Conservation (phyloP, 2,888 invertebrate genomes). For the Acleris literana region DNA sequence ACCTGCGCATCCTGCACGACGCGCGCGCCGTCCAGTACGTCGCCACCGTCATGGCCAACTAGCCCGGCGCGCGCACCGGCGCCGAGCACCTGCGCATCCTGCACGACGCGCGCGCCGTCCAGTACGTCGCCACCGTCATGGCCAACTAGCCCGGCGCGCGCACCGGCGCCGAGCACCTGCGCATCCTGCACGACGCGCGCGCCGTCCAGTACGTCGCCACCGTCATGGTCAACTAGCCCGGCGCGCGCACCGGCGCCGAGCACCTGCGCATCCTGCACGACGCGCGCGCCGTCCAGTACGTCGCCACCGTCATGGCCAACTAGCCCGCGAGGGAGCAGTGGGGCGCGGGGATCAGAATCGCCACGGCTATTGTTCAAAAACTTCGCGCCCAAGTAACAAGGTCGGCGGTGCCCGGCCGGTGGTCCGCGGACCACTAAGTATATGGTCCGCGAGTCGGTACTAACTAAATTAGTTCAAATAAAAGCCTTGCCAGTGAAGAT, state of each 20-base stretch:
- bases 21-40: slow-evolving; percentile 86
- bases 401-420: too few relatives aligned
- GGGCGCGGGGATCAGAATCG: too few relatives aligned
- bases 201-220: slow-evolving; percentile 86
- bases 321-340: neutral
- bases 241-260: slow-evolving; percentile 83
- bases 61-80: slow-evolving; percentile 71
- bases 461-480: too few relatives aligned
- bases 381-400: too few relatives aligned
- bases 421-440: too few relatives aligned
- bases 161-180: slow-evolving; percentile 91
- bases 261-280: slow-evolving; percentile 91
- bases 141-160: slow-evolving; percentile 69
- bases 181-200: slow-evolving; percentile 86
- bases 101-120: too few relatives aligned
- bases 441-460: too few relatives aligned
- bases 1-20: slow-evolving; percentile 90
- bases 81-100: too few relatives aligned
- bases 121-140: too few relatives aligned
- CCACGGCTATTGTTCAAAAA: too few relatives aligned
- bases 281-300: slow-evolving; percentile 85
- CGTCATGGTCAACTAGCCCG: slow-evolving; percentile 50
- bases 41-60: slow-evolving; percentile 62
- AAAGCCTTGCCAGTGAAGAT: too few relatives aligned
- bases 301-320: slow-evolving; percentile 72